Evolutionary conservation across 2,113 vertebrate species (phyloP).

Genomic region (Shinisaurus crocodilurus): DNA sequence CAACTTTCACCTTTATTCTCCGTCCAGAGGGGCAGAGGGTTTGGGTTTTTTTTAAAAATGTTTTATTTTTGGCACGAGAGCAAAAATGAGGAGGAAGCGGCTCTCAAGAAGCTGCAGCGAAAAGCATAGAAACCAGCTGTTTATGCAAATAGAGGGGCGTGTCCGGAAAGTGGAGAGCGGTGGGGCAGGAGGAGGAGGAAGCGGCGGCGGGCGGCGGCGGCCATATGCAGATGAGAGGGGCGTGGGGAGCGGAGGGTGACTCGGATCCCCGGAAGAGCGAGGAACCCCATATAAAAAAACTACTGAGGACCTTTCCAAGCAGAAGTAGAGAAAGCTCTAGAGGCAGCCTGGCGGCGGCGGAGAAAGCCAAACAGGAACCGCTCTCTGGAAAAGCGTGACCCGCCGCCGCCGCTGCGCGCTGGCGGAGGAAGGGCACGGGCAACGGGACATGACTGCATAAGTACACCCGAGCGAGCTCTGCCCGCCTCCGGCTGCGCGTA

Average conservation of each 20-base stretch:
- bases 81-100: not conserved
- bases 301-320: conserved; percentile 80
- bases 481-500: conserved; percentile 1
- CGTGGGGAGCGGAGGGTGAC: conserved; percentile 80
- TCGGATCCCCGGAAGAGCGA: conserved; percentile 81
- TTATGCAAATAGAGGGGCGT: conserved; percentile 70
- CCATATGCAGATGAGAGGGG: conserved; percentile 74
- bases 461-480: not conserved
- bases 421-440: conserved; percentile 28
- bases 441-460: not conserved
- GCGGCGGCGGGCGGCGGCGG: not conserved
- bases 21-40: too few species aligned
- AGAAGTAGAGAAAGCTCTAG: conserved; percentile 76
- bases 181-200: conserved; percentile 11
- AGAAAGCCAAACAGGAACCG: not conserved
- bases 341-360: conserved; percentile 42
- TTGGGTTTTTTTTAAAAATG: too few species aligned
- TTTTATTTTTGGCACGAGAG: too few species aligned
- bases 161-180: not conserved
- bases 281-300: conserved; percentile 84
- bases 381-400: not conserved
- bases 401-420: conserved; percentile 15
- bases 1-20: conserved; percentile 18
- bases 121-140: not conserved
- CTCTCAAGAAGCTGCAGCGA: too few species aligned